Percentiles rank a stretch among this genome's conserved stretches.
Conservation (phyloP, 1,140 invertebrate genomes). For the Ericerus pela region DNA sequence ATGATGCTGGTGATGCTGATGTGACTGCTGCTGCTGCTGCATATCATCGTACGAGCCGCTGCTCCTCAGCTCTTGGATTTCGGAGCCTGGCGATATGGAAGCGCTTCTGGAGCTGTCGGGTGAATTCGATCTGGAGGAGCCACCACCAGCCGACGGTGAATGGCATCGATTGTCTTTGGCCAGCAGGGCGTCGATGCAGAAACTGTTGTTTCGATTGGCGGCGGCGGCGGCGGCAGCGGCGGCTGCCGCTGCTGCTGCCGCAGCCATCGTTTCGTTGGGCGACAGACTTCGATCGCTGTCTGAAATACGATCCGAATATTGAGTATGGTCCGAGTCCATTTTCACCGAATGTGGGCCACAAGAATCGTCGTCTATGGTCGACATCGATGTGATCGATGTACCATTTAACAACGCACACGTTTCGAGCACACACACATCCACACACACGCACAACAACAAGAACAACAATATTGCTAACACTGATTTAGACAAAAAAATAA, state of each 20-base stretch:
- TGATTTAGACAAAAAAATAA: too few relatives aligned
- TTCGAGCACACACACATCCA: too few relatives aligned
- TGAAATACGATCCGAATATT: conserved; percentile 1
- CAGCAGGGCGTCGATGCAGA: conserved; percentile 51
- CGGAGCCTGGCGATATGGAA: conserved; percentile 33
- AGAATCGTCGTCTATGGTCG: not conserved
- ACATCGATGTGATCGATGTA: too few relatives aligned
- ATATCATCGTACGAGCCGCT: conserved; percentile 17
- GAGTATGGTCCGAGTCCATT: not conserved
- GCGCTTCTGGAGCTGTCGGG: conserved; percentile 26
- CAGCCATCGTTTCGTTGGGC: not conserved
- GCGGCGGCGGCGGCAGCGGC: conserved; percentile 8
- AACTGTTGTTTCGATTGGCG: conserved; percentile 37
- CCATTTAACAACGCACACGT: too few relatives aligned
- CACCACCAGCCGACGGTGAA: conserved; percentile 16
- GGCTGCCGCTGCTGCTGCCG: not conserved
- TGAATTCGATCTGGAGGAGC: too few relatives aligned
- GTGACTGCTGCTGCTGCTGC: conserved; percentile 27
- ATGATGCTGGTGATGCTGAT: not conserved
- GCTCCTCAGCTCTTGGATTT: conserved; percentile 24
- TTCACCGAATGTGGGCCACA: not conserved
- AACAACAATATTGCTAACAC: too few relatives aligned
- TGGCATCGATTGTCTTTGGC: conserved; percentile 23
- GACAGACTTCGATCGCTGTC: conserved; percentile 1
- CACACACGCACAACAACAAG: too few relatives aligned